Percentiles rank a stretch among this genome's conserved stretches.
These are phyloP conservation scores for Arnoldichthys spilopterus DNA, from an alignment of 2,797 vertebrate genomes.

Conservation along the genomic window DNA sequence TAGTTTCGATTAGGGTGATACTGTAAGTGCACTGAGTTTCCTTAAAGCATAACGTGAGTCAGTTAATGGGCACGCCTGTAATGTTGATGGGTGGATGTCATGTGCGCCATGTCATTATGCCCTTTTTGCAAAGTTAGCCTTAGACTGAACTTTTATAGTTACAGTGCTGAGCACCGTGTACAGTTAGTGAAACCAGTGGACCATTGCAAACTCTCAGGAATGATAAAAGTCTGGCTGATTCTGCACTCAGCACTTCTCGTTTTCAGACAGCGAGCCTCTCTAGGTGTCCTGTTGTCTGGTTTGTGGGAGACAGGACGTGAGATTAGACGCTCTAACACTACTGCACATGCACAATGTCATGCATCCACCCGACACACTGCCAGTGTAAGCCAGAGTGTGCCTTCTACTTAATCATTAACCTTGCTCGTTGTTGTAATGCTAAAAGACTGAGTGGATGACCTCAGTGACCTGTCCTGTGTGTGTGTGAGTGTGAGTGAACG, in stretches of 20 bases:
- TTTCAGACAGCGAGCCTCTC: no score
- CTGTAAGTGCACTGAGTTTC: background rate
- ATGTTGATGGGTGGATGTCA: background rate
- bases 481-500: background rate
- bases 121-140: background rate
- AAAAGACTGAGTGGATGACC: slow-evolving; percentile 5
- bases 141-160: background rate
- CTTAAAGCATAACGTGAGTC: background rate
- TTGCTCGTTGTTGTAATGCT: background rate
- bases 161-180: background rate
- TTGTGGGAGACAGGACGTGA: background rate
- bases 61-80: background rate
- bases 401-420: slow-evolving; percentile 25
- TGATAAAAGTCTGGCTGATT: background rate
- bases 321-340: background rate
- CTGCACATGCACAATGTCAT: background rate
- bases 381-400: background rate
- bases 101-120: slow-evolving; percentile 2
- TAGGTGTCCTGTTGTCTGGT: no score
- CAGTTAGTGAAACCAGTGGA: slow-evolving; percentile 7
- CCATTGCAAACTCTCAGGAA: background rate
- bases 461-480: slow-evolving; percentile 11
- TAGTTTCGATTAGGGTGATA: background rate
- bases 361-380: background rate
- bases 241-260: background rate